Evolutionary conservation across 2,113 vertebrate genomes (phyloP).

Genomic region (Cyprinodon tularosa): DNA sequence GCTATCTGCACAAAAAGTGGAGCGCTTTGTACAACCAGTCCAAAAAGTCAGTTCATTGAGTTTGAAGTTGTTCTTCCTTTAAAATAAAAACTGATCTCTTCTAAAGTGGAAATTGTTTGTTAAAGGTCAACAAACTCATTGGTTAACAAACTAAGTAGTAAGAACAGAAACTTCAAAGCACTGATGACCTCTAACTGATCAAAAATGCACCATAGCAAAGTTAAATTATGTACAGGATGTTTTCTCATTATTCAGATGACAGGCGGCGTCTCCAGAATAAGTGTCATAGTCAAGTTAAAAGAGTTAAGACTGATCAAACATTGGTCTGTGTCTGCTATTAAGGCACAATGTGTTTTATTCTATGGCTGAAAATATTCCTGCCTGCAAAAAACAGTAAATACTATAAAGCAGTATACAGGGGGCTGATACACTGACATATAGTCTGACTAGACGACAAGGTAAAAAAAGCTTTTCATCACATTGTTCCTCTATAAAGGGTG

Average conservation of each 20-base stretch:
- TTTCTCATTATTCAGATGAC: conserved; percentile 19
- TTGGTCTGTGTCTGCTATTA: neutral
- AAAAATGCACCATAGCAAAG: neutral
- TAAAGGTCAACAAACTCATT: neutral
- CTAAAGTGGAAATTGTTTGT: neutral
- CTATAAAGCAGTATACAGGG: neutral
- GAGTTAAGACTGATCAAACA: neutral
- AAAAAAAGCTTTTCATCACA: too few relatives aligned
- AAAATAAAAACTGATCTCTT: neutral
- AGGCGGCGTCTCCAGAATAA: conserved; percentile 13
- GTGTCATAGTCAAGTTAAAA: conserved; percentile 17
- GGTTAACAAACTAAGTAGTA: conserved; percentile 1
- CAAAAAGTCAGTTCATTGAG: neutral
- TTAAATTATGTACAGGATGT: conserved; percentile 34
- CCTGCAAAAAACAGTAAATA: neutral
- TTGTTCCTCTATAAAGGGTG: neutral
- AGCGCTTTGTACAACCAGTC: too few relatives aligned
- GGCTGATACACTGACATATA: neutral
- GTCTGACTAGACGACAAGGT: neutral
- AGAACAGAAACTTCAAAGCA: neutral
- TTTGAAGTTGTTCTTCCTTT: neutral
- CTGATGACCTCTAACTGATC: neutral
- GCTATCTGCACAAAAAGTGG: too few relatives aligned
- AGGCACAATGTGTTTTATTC: neutral
- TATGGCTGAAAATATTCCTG: neutral